A percentile compares a stretch with the other conserved stretches of the same genome.
These are phyloP conservation scores for Lepilemur septentrionalis DNA, from an alignment of 2,797 vertebrate genomes.

Conservation along the genomic window DNA sequence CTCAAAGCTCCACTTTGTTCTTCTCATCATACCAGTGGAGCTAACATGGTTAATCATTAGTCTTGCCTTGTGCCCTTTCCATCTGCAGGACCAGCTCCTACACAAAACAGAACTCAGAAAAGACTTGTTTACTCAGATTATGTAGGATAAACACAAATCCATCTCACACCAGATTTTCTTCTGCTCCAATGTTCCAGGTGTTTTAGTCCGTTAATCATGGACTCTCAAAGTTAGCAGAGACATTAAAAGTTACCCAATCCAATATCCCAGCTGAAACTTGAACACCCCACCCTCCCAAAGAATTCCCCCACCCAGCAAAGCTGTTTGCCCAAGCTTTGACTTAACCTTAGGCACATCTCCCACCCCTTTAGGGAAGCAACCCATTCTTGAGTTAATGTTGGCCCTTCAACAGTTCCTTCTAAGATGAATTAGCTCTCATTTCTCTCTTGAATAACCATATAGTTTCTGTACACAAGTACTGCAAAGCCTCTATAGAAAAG, in stretches of 20 bases:
- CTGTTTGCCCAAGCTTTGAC: not conserved
- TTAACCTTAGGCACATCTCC: not conserved
- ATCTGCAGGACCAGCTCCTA: not conserved
- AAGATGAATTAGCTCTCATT: not conserved
- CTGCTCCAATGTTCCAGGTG: not conserved
- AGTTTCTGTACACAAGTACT: not conserved
- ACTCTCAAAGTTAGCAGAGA: not conserved
- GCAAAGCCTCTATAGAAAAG: not conserved
- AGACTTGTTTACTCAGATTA: not conserved
- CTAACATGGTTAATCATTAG: not conserved
- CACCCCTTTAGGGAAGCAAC: not conserved
- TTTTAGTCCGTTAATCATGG: not conserved
- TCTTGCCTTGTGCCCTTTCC: not conserved
- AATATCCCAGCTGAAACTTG: not conserved
- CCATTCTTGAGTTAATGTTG: not conserved
- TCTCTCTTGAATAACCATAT: not conserved
- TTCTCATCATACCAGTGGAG: not conserved
- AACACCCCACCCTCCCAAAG: not conserved
- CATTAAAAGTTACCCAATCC: not conserved
- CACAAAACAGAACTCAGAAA: not conserved
- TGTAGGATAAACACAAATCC: not conserved
- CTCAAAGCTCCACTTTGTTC: not conserved
- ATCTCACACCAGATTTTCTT: not conserved
- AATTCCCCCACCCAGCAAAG: not conserved
- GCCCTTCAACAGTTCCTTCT: not conserved